Base-by-base conservation (phyloP, 2,888 invertebrate genomes). In the Agonum fuliginosum region DNA sequence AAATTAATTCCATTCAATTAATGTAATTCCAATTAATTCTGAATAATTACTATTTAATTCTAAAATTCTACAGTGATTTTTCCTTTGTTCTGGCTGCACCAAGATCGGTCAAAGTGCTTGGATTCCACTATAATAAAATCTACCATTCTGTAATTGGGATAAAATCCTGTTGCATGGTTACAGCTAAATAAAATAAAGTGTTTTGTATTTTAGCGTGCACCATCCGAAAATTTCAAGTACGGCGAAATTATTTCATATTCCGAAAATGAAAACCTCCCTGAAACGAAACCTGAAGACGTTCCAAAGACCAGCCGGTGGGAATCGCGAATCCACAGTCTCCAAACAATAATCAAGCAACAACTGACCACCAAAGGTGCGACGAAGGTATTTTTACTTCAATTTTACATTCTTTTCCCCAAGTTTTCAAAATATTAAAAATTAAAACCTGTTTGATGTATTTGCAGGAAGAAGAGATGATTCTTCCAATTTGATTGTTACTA, bases 361-460 rank as follows among this genome's bases (percentile, higher is more conserved):
- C n/a, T 46, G 22, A 43, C 6, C 24, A 70, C 12, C 43, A 70
- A 70, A 70, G 69, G 69, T 69, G 43, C 62, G 62, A 20, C 37
- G 5, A 69, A 69, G 43, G 43, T 69, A 54, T 54, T 54, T 54
- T 24, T 54, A 54, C 22, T 12, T 54, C 22, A 54, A 24, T 12
- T 54, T 24, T 12, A 54, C 54, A 12, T n/a, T 24, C 22, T 24
- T 20, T 20, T 24, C 20, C 2, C 6, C 17, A 24, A 12, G 12
- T 10, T 30, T 30, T 17, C 4, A 17, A 3, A 17, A 5, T 12
- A 17, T n/a, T n/a, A n/a, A n/a, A n/a, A n/a, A n/a, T n/a, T n/a
- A n/a, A n/a, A n/a, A n/a, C n/a, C n/a, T n/a, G n/a, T n/a, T n/a
- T n/a, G n/a, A n/a, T n/a, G n/a, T n/a, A n/a, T n/a, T n/a, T n/a